phyloP scores from a whole-genome alignment of 2,797 vertebrate genomes.

The Anas acuta region DNA sequence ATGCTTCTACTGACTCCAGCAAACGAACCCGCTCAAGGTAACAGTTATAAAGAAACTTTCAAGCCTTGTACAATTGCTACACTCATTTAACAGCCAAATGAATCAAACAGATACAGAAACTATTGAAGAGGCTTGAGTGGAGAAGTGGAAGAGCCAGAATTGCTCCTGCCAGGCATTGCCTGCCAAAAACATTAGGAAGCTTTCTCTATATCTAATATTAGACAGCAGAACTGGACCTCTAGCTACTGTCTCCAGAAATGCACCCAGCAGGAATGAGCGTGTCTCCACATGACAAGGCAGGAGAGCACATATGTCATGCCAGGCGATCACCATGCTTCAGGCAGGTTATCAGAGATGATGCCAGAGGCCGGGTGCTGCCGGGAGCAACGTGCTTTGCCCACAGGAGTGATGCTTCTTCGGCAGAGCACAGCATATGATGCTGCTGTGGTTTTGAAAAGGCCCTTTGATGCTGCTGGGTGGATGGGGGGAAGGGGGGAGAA shows the following conservation, averaged over 20 bases:
- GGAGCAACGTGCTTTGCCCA: background rate
- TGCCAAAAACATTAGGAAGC: constrained; percentile 76
- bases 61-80: constrained; percentile 50
- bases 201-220: constrained; percentile 78
- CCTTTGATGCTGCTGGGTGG: background rate
- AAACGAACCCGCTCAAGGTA: constrained; percentile 5
- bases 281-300: constrained; percentile 68
- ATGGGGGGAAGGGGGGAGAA: too few species aligned
- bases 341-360: constrained; percentile 65
- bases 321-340: constrained; percentile 69
- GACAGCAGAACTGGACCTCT: constrained; percentile 77
- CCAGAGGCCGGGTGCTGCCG: constrained; percentile 51
- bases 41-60: constrained; percentile 50
- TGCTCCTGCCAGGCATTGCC: constrained; percentile 67
- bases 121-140: constrained; percentile 55
- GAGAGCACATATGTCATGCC: constrained; percentile 63
- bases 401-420: background rate
- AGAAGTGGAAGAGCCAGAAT: constrained; percentile 67
- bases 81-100: constrained; percentile 68
- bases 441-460: background rate
- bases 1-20: background rate
- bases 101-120: constrained; percentile 71
- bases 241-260: constrained; percentile 77
- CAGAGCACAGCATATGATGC: background rate
- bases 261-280: constrained; percentile 57